Base-by-base conservation (phyloP, 1,140 invertebrate species). In the Polypedilum vanderplanki region DNA sequence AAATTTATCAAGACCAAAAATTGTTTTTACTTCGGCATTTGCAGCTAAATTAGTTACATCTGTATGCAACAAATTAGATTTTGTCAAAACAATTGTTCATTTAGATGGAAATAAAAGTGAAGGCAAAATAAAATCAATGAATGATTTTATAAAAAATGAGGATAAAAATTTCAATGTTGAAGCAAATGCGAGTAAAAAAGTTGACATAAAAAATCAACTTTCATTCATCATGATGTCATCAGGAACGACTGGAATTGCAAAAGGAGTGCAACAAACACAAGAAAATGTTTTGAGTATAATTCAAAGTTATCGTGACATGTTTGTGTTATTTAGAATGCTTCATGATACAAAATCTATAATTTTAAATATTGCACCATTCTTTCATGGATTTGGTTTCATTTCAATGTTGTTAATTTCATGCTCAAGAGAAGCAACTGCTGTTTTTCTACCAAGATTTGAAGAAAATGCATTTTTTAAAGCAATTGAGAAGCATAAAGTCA, bases 231-330 rank as follows among this genome's bases (percentile, higher is more conserved):
- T 85, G 22, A 86, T 84, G 74, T 87, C 90, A 0, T 91, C 90
- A 76, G 91, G 91, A 15, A 92, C 91, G 5, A 93, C 91, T 75
- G 90, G 91, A 74, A 79, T 88, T 65, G 90, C 92, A 0, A 93
- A 93, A 82, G 91, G 91, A 40, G 4, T 15, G 10, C 24, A 33
- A 5, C 24, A 33, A 5, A 33, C 24, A 5, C 24, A 33, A 33
- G 24, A 33, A 33, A 33, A 33, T 33, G 24, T 33, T 5, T 33
- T 33, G 5, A 33, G 24, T 33, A 33, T 33, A 1, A 33, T 33
- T 33, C 24, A 33, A 5, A 33, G 24, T 33, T 33, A 33, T 33
- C 24, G 24, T 33, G 24, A 5, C 5, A 33, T 33, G 24, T 33
- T 33, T 33, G 24, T 33, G 2, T 33, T 33, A 33, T 33, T 33